Conservation (phyloP, 2,113 vertebrate genomes). For the Pygoscelis antarcticus region DNA sequence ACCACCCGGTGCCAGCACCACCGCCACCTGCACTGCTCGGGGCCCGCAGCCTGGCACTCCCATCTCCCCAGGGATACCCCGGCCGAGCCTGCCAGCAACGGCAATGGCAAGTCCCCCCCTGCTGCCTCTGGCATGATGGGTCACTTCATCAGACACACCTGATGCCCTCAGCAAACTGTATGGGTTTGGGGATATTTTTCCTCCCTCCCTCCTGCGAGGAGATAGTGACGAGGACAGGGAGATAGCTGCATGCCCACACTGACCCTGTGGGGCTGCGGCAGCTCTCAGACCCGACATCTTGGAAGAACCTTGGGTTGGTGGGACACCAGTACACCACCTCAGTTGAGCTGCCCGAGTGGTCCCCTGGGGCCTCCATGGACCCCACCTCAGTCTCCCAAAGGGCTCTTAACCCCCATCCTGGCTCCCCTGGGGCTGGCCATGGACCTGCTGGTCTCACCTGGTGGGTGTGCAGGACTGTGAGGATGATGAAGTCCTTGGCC, state of each 20-base stretch:
- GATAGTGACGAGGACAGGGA: background rate
- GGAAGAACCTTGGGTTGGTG: background rate
- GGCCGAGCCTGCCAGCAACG: rapidly evolving
- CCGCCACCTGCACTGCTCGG: rapidly evolving
- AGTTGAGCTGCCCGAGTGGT: background rate
- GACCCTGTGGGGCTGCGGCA: rapidly evolving
- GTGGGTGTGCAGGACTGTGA: slow-evolving; percentile 94
- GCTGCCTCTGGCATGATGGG: background rate
- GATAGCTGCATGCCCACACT: background rate
- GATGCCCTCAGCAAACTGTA: background rate
- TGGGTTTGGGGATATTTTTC: background rate
- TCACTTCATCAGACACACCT: background rate
- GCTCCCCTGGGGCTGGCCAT: background rate
- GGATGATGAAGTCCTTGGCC: slow-evolving; percentile 91
- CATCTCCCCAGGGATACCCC: too few relatives aligned
- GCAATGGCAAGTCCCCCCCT: background rate
- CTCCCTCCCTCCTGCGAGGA: background rate
- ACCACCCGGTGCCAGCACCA: background rate
- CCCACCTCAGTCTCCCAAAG: rapidly evolving
- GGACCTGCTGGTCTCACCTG: slow-evolving; percentile 79
- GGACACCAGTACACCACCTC: background rate
- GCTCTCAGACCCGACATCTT: background rate
- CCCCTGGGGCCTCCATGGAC: background rate
- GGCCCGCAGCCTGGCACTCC: background rate
- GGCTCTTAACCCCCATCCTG: background rate